These are phyloP conservation scores for Antechinus flavipes DNA, from an alignment of 2,113 vertebrate genomes.

Conservation along the genomic window DNA sequence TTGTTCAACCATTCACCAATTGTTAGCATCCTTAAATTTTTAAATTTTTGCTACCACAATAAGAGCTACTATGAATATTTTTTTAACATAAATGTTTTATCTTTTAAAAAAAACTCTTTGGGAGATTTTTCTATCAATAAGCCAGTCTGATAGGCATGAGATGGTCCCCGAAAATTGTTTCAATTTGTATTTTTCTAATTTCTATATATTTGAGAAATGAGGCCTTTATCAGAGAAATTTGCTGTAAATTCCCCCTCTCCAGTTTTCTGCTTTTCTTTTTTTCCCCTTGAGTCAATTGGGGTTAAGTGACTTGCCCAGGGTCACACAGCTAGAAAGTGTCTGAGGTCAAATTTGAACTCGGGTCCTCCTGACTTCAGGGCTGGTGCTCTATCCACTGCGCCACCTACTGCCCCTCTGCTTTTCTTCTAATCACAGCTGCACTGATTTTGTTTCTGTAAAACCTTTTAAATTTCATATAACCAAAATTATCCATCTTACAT, in stretches of 20 bases:
- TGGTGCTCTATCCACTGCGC: too few relatives aligned
- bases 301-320: too few relatives aligned
- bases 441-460: background rate
- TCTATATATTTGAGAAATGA: background rate
- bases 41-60: background rate
- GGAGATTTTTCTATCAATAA: background rate
- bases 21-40: background rate
- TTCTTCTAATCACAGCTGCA: background rate
- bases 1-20: background rate
- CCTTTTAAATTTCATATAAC: background rate
- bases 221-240: background rate
- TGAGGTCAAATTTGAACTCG: too few relatives aligned
- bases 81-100: background rate
- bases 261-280: background rate
- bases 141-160: background rate
- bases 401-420: background rate
- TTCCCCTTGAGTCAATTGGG: too few relatives aligned
- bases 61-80: background rate
- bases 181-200: background rate
- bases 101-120: background rate
- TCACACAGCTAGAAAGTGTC: too few relatives aligned
- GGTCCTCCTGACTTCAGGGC: too few relatives aligned
- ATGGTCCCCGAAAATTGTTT: background rate
- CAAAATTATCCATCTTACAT: background rate
- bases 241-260: background rate